These are phyloP conservation scores for Polypterus senegalus DNA, from an alignment of 2,113 vertebrate species.

Conservation along the genomic window DNA sequence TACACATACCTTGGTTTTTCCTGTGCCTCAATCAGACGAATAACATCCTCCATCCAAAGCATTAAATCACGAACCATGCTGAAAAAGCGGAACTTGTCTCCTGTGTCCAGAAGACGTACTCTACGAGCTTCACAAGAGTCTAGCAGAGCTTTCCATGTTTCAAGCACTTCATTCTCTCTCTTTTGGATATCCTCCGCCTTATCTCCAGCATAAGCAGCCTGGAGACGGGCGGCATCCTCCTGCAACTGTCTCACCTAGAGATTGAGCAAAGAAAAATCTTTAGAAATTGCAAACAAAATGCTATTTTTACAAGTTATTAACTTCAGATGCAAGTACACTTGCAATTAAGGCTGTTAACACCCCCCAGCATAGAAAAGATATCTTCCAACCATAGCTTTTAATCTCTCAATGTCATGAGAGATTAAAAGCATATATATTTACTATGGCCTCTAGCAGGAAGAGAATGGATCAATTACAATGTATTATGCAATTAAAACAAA, in stretches of 20 bases:
- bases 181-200: slow-evolving; percentile 96
- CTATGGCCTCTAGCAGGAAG: too few relatives aligned
- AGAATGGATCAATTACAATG: too few relatives aligned
- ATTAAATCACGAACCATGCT: slow-evolving; percentile 91
- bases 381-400: too few relatives aligned
- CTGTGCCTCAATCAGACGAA: slow-evolving; percentile 88
- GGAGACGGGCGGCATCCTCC: slow-evolving; percentile 85
- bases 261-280: not conserved
- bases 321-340: too few relatives aligned
- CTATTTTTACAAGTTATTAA: too few relatives aligned
- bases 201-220: slow-evolving; percentile 91
- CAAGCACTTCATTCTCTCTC: slow-evolving; percentile 77
- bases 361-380: too few relatives aligned
- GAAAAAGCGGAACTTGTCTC: slow-evolving; percentile 95
- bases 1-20: slow-evolving; percentile 76
- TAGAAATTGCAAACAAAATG: too few relatives aligned
- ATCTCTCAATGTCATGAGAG: too few relatives aligned
- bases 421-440: too few relatives aligned
- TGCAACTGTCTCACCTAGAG: slow-evolving; percentile 85
- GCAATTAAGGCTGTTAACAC: too few relatives aligned
- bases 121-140: slow-evolving; percentile 79
- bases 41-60: slow-evolving; percentile 97
- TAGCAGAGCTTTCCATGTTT: slow-evolving; percentile 77
- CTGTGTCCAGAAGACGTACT: slow-evolving; percentile 71
- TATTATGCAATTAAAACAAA: too few relatives aligned